A percentile compares a stretch with the other conserved stretches of the same genome.
Conservation (phyloP, 92 coral and sea anemone genomes). For the Virgularia gustaviana region DNA sequence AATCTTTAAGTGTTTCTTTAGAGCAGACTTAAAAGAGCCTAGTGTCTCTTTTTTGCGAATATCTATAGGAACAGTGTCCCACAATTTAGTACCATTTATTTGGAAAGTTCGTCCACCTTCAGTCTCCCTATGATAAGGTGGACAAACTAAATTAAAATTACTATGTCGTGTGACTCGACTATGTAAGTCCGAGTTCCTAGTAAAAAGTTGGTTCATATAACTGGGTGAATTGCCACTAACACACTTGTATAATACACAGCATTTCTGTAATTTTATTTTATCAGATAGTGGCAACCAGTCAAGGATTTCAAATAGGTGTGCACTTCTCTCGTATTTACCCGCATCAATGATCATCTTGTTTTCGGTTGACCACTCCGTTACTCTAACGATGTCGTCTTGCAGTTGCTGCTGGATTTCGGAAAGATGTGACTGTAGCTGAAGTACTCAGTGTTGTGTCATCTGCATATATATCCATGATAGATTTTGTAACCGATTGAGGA, state of each 20-base stretch:
- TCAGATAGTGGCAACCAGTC: no score
- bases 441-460: constrained; percentile 23
- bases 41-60: background rate
- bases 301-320: no score
- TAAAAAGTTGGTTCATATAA: background rate
- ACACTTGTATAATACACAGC: background rate
- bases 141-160: constrained; percentile 14
- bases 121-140: constrained; percentile 5
- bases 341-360: constrained; percentile 27
- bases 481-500: background rate
- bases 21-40: constrained; percentile 8
- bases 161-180: background rate
- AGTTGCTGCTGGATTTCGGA: background rate
- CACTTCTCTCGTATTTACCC: constrained; percentile 2
- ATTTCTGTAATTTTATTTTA: no score
- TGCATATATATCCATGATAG: constrained; percentile 11
- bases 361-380: constrained; percentile 11
- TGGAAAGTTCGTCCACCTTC: constrained; percentile 10
- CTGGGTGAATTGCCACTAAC: background rate
- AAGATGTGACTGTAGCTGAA: background rate
- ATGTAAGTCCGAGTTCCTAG: background rate
- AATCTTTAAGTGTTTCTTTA: background rate
- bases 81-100: constrained; percentile 8
- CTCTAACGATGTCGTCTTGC: constrained; percentile 2
- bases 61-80: constrained; percentile 12